Percentiles rank a stretch among this genome's conserved stretches.
Conservation (phyloP, 2,113 vertebrate species). For the Isichthys henryi region DNA sequence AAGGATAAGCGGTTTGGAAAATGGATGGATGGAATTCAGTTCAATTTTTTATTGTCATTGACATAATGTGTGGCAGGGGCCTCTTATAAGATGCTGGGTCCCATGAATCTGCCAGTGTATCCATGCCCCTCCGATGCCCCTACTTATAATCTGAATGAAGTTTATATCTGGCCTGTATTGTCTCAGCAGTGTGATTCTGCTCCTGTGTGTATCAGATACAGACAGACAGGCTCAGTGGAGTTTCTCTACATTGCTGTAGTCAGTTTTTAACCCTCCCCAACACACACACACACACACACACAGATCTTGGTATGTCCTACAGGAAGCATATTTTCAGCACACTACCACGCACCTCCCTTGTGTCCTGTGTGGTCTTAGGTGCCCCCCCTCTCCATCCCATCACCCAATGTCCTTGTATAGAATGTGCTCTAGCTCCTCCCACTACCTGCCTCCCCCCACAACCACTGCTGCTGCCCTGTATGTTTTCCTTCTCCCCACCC, state of each 20-base stretch:
- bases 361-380: neutral
- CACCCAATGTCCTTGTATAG: neutral
- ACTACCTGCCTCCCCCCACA: conserved; percentile 25
- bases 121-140: neutral
- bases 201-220: neutral
- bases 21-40: too few species aligned
- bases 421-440: neutral
- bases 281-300: neutral
- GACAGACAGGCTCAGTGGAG: neutral
- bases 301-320: neutral
- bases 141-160: neutral
- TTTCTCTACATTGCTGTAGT: neutral
- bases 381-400: neutral
- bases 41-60: too few species aligned
- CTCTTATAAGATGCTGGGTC: neutral
- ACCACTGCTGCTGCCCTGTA: neutral
- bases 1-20: too few species aligned
- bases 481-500: neutral
- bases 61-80: neutral
- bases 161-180: neutral
- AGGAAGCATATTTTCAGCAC: neutral
- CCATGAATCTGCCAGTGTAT: neutral
- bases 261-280: neutral
- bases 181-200: neutral
- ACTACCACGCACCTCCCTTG: neutral